A percentile compares a stretch with the other conserved stretches of the same genome.
Evolutionary conservation across 37 sponge, comb jelly and placozoan genomes (phyloP).

Genomic region (Eunapius fragilis): DNA sequence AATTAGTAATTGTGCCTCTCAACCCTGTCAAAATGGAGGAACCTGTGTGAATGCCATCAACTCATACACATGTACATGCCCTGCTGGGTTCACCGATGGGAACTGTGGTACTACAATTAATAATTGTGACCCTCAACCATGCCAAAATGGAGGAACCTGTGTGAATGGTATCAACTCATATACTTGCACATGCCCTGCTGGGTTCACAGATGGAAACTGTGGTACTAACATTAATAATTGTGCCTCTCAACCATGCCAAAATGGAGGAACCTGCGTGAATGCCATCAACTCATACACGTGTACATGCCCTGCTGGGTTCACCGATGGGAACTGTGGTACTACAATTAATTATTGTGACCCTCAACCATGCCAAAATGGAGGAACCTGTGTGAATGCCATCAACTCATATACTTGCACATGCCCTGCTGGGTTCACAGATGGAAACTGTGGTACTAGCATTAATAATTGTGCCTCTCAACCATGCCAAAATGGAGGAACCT

Average conservation of each 20-base stretch:
- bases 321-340: conserved; percentile 34
- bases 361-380: conserved; percentile 62
- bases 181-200: conserved; percentile 45
- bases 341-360: conserved; percentile 54
- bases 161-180: conserved; percentile 20
- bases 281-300: conserved; percentile 29
- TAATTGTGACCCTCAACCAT: conserved; percentile 36
- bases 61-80: conserved; percentile 29
- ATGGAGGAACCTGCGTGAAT: conserved; percentile 47
- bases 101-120: conserved; percentile 41
- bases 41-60: conserved; percentile 43
- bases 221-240: conserved; percentile 42
- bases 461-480: conserved; percentile 34
- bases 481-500: conserved; percentile 35
- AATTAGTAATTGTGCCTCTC: background rate
- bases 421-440: conserved; percentile 29
- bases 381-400: conserved; percentile 45
- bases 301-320: conserved; percentile 44
- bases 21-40: conserved; percentile 28
- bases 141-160: conserved; percentile 58
- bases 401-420: conserved; percentile 35
- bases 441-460: conserved; percentile 6
- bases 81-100: conserved; percentile 25
- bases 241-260: conserved; percentile 17
- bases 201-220: conserved; percentile 40